Base-by-base conservation (phyloP, 2,113 vertebrate genomes). In the Spea bombifrons region DNA sequence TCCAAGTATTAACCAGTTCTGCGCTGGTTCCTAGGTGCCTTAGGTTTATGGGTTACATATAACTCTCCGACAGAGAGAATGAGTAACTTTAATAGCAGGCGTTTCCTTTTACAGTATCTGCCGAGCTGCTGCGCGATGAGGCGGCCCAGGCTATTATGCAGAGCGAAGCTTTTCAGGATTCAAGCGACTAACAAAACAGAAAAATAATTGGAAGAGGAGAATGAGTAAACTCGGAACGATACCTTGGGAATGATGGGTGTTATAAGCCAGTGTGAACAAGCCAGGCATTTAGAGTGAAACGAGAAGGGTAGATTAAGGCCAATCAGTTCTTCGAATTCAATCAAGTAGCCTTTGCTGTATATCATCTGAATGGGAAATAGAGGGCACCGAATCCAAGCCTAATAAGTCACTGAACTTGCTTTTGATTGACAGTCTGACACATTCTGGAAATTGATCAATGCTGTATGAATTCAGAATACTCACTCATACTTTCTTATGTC, bases 281-380 rank as follows among this genome's bases (percentile, higher is more conserved):
- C 13, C 69, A 73, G 69, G 69, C 76, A 78, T 64, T 50, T 70
- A 68, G 71, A 73, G 43, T 49, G 16, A 73, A 73, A 73, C 13
- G 50, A 67, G 70, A 10, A 9, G 8, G 9, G 52, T n/a, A 80
- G 77, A 80, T 80, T 80, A 74, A 80, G 71, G 78, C 78, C 78
- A 74, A 80, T 80, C 61, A 73, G 71, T 80, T 68, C 64, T 16
- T 59, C 52, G 71, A 74, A 74, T 68, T 73, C 63, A 74, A 74
- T 68, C 77, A 80, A 50, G 57, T 55, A 66, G 78, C 71, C 52
- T 16, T 8, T 17, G 45, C 71, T 12, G 50, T 68, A 80, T 80
- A 74, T 80, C 71, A 80, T 74, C 78, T 68, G 53, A 80, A 80
- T 74, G 52, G 78, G 71, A 80, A 74, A 80, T 80, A 74, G 71